These are phyloP conservation scores for Drosophila bocki DNA, from an alignment of 1,140 invertebrate genomes.

Conservation along the genomic window DNA sequence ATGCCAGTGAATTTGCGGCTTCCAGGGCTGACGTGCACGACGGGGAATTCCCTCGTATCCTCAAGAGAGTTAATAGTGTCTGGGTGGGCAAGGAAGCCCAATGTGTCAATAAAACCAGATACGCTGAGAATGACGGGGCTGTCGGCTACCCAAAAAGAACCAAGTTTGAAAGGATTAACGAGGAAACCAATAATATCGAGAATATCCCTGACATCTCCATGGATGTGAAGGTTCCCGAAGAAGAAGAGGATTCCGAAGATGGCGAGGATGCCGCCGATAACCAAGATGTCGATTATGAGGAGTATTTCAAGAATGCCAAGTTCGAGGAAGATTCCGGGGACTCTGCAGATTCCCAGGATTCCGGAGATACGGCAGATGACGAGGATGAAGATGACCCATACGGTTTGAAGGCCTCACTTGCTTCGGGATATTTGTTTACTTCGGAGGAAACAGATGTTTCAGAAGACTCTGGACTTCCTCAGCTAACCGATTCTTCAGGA, in stretches of 20 bases:
- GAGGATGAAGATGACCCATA: neutral
- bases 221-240: neutral
- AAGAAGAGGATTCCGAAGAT: neutral
- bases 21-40: neutral
- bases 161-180: too few species aligned
- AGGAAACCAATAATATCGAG: too few species aligned
- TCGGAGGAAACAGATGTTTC: neutral
- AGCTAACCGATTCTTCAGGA: too few species aligned
- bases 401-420: neutral
- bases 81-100: neutral
- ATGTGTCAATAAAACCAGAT: neutral
- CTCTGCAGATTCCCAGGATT: neutral
- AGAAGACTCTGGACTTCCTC: neutral
- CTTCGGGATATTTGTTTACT: neutral
- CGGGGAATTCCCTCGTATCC: neutral
- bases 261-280: too few species aligned
- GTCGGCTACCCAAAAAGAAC: too few species aligned
- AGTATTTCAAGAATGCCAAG: constrained; percentile 1
- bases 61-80: neutral
- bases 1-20: neutral
- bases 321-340: neutral
- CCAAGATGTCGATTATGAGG: neutral
- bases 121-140: neutral
- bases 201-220: neutral
- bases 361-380: neutral